phyloP scores from a whole-genome alignment of 2,888 invertebrate genomes.

The Venusia cambrica region DNA sequence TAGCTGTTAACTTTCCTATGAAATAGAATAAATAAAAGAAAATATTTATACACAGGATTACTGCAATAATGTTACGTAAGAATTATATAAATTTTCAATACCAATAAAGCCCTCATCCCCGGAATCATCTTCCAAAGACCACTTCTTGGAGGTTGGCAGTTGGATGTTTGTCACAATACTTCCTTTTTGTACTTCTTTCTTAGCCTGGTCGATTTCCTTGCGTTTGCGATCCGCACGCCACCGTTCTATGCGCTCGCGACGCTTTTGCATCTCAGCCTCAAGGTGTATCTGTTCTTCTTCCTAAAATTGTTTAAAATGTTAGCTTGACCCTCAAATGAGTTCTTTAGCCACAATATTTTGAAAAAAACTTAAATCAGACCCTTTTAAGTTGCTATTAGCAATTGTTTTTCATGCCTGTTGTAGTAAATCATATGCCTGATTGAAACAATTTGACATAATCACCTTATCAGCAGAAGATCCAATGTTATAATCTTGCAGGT shows the following conservation, averaged over 20 bases:
- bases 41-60: no score
- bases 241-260: conserved; percentile 96
- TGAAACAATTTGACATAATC: conserved; percentile 22
- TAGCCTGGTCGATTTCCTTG: conserved; percentile 89
- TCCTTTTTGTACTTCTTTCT: conserved; percentile 87
- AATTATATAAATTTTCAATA: conserved; percentile 6
- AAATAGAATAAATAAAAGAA: no score
- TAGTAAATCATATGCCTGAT: no score
- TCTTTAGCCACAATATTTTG: no score
- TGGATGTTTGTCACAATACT: conserved; percentile 82
- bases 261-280: conserved; percentile 97
- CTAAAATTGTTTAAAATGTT: conserved; percentile 54
- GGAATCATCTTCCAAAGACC: conserved; percentile 98
- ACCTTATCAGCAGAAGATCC: conserved; percentile 87
- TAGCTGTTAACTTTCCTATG: no score
- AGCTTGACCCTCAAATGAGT: no score
- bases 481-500: conserved; percentile 85
- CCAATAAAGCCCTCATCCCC: conserved; percentile 88
- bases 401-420: no score
- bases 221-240: conserved; percentile 97
- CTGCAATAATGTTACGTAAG: no score
- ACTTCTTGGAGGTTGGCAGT: conserved; percentile 86
- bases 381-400: no score
- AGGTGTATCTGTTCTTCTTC: conserved; percentile 94
- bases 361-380: no score